Base-by-base conservation (phyloP, 1,140 invertebrate species). In the Lucilia cuprina region DNA sequence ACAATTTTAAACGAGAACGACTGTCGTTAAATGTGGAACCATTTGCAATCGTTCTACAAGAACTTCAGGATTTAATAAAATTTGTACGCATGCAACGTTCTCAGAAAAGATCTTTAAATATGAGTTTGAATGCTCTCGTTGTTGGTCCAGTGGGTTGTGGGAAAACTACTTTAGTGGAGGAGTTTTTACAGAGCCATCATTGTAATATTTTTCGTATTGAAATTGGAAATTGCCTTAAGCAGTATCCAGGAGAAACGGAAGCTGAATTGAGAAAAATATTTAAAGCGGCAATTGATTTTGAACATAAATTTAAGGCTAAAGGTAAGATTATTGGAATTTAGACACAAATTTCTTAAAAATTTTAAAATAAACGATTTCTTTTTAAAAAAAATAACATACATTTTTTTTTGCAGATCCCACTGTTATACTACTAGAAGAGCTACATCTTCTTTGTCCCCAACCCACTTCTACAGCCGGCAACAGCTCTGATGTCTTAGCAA, bases 161-260 rank as follows among this genome's bases (percentile, higher is more conserved):
- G 0, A 91, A 91, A 82, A 91, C 86, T 25, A 70, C 82, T 3
- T 70, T 91, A 5, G 74, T 88, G 1, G 80, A 82, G 0, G 85
- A 88, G 35, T 88, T 89, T 41, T 8, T 91, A 21, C 65, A 47
- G 0, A 82, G 85, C 4, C 65, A 88, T 55, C 74, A 8, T 7
- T 89, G 85, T 80, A 91, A 87, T 75, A 87, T 85, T 12, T 91
- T 89, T 70, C 85, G 86, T 25, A 86, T 91, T 5, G 85, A 86
- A 21, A 85, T 88, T 3, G 85, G 85, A 5, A 86, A 89, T 47
- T 85, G 89, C 12, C n/a, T 90, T 34, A 85, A 87, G 30, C 85
- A 91, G 1, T 85, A 90, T 85, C 92, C 92, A 3, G 92, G 92
- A 14, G 91, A 91, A 86, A 90, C 92, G 5, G 92, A 93, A 87